Evolutionary conservation across 2,797 vertebrate species (phyloP).

Genomic region (Clarias pachynema): DNA sequence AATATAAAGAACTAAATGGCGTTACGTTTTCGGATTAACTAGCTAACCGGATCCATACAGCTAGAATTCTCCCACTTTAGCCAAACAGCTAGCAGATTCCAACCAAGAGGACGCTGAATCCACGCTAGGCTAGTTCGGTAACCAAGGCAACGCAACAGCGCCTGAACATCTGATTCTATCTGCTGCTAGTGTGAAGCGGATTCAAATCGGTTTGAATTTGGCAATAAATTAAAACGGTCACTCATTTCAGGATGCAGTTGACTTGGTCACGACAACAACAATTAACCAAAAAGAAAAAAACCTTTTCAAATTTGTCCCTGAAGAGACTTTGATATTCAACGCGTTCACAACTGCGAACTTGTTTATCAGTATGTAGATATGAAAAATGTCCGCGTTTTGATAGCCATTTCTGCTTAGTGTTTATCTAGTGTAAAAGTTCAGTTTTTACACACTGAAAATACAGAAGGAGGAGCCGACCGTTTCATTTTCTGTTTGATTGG

Average conservation of each 20-base stretch:
- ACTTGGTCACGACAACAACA: not conserved
- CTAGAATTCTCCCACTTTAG: not conserved
- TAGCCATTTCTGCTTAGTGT: not conserved
- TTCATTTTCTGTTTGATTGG: slow-evolving; percentile 15
- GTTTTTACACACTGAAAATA: not conserved
- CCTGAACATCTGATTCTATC: not conserved
- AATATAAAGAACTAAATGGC: not conserved
- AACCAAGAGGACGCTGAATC: slow-evolving; percentile 9
- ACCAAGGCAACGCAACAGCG: slow-evolving; percentile 36
- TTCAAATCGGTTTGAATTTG: not conserved
- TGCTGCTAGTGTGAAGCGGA: not conserved
- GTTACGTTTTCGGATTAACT: not conserved
- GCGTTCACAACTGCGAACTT: not conserved
- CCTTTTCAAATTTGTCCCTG: not conserved
- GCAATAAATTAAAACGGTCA: not conserved
- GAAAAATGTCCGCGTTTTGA: not conserved
- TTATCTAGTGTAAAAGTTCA: not conserved
- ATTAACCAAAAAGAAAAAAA: not conserved
- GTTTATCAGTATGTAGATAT: not conserved
- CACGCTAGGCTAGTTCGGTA: slow-evolving; percentile 34
- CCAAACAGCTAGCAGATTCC: slow-evolving; percentile 25
- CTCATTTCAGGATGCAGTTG: not conserved
- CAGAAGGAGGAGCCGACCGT: not conserved
- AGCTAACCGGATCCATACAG: not conserved
- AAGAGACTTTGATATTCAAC: not conserved